Conservation (phyloP, 1,140 invertebrate genomes). For the Drosophila teissieri region DNA sequence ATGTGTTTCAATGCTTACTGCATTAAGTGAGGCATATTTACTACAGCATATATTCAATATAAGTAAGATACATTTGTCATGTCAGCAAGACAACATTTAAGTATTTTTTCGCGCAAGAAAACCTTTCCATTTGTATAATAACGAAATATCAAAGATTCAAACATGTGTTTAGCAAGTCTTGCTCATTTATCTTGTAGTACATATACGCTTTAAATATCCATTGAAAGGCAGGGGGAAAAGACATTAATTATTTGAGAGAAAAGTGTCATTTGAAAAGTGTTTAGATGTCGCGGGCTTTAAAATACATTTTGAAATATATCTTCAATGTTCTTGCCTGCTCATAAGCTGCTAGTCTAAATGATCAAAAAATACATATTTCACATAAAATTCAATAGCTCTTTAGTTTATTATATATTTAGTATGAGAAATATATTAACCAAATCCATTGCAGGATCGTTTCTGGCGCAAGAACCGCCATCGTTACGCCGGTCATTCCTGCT, state of each 20-base stretch:
- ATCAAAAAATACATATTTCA: too few species aligned
- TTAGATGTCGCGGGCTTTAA: background rate
- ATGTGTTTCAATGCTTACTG: too few species aligned
- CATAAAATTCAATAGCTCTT: too few species aligned
- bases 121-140: background rate
- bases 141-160: background rate
- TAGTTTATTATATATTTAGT: background rate
- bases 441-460: constrained; percentile 85
- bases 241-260: constrained; percentile 1
- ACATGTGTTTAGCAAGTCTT: background rate
- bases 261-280: constrained; percentile 8
- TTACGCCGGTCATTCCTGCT: constrained; percentile 86
- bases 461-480: constrained; percentile 90
- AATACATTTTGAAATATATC: background rate
- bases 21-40: too few species aligned
- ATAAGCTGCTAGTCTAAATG: too few species aligned
- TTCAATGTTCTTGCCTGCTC: background rate
- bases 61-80: too few species aligned
- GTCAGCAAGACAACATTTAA: too few species aligned
- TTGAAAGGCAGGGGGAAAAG: background rate
- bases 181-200: background rate
- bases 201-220: constrained; percentile 1
- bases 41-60: too few species aligned
- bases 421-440: background rate
- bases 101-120: background rate